Percentiles rank a stretch among this genome's conserved stretches.
These are phyloP conservation scores for Paramormyrops kingsleyae DNA, from an alignment of 2,113 vertebrate species.

Conservation along the genomic window DNA sequence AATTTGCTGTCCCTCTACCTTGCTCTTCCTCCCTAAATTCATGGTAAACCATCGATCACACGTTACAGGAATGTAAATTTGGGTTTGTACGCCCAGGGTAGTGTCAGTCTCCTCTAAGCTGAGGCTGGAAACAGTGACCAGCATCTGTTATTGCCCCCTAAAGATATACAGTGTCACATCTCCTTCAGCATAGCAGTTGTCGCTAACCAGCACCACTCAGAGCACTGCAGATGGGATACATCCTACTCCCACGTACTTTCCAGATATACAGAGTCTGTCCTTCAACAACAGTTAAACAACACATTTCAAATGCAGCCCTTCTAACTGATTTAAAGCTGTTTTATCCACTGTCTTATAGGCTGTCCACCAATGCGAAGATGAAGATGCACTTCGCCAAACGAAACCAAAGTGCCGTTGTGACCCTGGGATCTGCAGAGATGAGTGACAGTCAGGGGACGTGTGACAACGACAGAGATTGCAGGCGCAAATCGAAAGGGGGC, in stretches of 20 bases:
- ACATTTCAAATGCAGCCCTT: neutral
- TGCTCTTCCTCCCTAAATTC: neutral
- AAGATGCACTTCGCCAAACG: neutral
- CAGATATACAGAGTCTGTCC: neutral
- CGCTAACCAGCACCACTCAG: neutral
- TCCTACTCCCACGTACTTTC: neutral
- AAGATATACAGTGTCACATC: neutral
- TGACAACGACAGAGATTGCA: neutral
- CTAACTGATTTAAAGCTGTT: neutral
- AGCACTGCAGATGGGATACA: neutral
- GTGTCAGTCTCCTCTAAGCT: neutral
- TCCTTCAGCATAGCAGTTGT: neutral
- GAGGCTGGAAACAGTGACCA: neutral
- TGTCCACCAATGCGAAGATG: neutral
- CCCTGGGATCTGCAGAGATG: neutral
- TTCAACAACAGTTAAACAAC: neutral
- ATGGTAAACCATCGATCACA: neutral
- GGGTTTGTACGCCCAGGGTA: neutral
- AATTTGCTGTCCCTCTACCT: neutral
- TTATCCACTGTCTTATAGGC: neutral
- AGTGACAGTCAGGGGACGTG: neutral
- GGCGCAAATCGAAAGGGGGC: neutral
- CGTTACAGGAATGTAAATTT: neutral
- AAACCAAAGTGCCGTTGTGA: neutral
- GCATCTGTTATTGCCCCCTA: neutral